Evolutionary conservation across 2,888 invertebrate genomes (phyloP).

Genomic region (Cataglyphis livida): DNA sequence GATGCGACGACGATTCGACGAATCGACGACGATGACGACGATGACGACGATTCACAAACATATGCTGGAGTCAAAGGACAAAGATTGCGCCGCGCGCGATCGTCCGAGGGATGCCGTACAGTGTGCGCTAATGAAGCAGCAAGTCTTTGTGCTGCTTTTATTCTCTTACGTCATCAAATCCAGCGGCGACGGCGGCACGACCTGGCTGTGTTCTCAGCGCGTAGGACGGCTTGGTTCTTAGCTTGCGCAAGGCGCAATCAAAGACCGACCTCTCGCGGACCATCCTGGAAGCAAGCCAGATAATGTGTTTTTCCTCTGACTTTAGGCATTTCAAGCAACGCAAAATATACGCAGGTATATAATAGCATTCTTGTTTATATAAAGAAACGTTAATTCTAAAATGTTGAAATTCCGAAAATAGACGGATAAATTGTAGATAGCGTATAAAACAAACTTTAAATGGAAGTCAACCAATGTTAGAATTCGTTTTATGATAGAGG

Average conservation of each 20-base stretch:
- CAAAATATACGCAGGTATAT: conserved; percentile 38
- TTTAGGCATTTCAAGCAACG: conserved; percentile 50
- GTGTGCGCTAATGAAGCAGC: conserved; percentile 78
- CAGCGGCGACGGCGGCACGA: conserved; percentile 54
- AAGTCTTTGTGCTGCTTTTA: conserved; percentile 77
- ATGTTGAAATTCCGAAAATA: not conserved
- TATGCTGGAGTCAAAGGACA: conserved; percentile 37
- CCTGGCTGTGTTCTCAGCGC: conserved; percentile 44
- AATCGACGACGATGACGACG: not conserved
- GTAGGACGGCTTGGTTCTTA: not conserved
- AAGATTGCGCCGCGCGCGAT: conserved; percentile 41
- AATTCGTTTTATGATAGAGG: not conserved
- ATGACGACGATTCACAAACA: not conserved
- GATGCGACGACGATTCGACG: conserved; percentile 9
- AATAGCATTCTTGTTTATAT: not conserved
- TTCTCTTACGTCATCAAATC: conserved; percentile 75
- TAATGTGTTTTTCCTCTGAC: conserved; percentile 69
- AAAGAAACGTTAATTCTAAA: not conserved
- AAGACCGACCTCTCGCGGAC: conserved; percentile 69
- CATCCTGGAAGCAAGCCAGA: conserved; percentile 60
- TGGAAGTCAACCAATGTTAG: not conserved
- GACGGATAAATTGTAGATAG: not conserved
- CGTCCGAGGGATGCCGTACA: conserved; percentile 58
- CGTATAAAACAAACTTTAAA: not conserved
- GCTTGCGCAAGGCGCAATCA: conserved; percentile 37